Evolutionary conservation across 2,888 invertebrate species (phyloP), one percentile per base, ranked within the genome.

Genomic region (Helleia helle): DNA sequence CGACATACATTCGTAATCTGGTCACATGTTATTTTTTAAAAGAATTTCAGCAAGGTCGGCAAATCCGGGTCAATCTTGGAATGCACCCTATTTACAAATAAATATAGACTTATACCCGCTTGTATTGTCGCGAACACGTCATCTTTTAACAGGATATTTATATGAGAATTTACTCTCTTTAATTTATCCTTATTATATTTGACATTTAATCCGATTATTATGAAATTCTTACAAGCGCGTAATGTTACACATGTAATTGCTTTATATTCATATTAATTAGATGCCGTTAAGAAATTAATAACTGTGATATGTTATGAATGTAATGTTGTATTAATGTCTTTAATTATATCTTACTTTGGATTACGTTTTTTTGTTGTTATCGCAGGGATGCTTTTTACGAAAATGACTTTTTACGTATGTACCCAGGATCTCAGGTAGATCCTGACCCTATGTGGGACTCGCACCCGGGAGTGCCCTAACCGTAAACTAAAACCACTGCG

Each of bases 1-100:
- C 34, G 18, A 12, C 18, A 11, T 18, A 11, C 18, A 8, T n/a
- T n/a, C 8, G 13, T 13, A 29, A 22, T 17, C 18, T 12, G 7
- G 34, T 34, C 11, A 22, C 34, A 22, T 34, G 34, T 6, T 34
- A 7, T 34, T 34, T 22, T n/a, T 22, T 22, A 22, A 34, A 8
- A 34, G 22, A 12, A 22, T 22, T 22, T 22, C 34, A 9, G 12
- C 34, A 34, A 34, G 17, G 34, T 11, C 34, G 8, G 22, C 4
- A 4, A 31, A 34, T 34, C 22, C 22, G 18, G 34, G 17, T 34
- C 22, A 22, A 11, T 7, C 22, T 22, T 34, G 34, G 34, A 11
- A 34, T 34, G 34, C 31, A 11, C 22, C 34, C 15, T 30, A 34
- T 34, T 34, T 8, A 34, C 22, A 34, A 34, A 34, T 34, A 7